A percentile compares a stretch with the other conserved stretches of the same genome.
Conservation (phyloP, 2,113 vertebrate species). For the Lipotes vexillifer region DNA sequence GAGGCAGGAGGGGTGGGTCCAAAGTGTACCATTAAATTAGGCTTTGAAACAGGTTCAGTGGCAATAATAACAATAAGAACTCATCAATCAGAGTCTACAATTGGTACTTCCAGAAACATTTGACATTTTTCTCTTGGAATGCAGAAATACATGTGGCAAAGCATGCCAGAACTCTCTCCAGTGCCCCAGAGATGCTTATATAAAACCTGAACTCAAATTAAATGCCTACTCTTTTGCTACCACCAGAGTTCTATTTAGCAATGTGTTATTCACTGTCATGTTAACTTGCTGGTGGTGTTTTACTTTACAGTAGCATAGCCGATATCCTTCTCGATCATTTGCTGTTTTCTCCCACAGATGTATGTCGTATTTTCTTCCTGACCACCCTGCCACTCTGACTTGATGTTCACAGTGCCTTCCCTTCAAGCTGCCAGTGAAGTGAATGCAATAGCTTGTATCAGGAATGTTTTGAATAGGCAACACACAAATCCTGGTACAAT, state of each 20-base stretch:
- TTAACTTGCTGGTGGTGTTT: neutral
- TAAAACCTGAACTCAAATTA: neutral
- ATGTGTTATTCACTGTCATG: neutral
- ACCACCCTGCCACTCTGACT: neutral
- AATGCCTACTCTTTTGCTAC: neutral
- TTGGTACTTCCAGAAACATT: neutral
- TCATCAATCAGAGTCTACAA: neutral
- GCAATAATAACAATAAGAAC: neutral
- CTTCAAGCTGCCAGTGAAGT: neutral
- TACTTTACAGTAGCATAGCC: neutral
- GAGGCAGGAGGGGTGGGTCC: neutral
- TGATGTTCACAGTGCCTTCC: neutral
- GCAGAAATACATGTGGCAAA: neutral
- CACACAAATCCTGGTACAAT: neutral
- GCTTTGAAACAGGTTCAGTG: neutral
- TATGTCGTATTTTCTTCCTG: neutral
- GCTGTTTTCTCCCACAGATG: neutral
- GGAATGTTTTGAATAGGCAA: neutral
- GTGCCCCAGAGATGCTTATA: neutral
- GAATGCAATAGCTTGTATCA: neutral
- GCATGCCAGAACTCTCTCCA: neutral
- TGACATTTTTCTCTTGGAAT: neutral
- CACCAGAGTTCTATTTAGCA: neutral
- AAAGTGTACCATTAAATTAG: neutral
- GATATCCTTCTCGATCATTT: neutral